Percentiles rank a stretch among this genome's conserved stretches.
phyloP scores from a whole-genome alignment of 2,113 vertebrate genomes.

The Martes martes region DNA sequence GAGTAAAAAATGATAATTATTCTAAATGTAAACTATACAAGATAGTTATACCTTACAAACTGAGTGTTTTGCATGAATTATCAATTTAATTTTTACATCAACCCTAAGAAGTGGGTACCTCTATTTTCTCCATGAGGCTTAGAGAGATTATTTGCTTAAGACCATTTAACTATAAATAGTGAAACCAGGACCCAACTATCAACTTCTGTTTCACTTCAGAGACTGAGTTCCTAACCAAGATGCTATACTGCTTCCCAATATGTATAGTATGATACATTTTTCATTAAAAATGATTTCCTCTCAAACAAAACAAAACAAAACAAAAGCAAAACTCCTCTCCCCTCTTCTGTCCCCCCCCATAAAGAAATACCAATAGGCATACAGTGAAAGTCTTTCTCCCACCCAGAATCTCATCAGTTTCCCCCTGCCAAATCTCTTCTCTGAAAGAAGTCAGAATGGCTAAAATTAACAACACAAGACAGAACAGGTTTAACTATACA shows the following conservation, averaged over 20 bases:
- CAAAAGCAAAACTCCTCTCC: neutral
- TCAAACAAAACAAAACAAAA: neutral
- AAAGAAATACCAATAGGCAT: neutral
- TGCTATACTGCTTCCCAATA: neutral
- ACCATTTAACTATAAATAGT: neutral
- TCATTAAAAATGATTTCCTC: neutral
- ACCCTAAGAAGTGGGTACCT: neutral
- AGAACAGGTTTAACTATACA: neutral
- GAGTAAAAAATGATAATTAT: slow-evolving; percentile 30
- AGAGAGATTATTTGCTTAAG: neutral
- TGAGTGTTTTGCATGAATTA: slow-evolving; percentile 3
- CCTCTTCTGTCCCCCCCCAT: neutral
- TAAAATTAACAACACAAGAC: no score
- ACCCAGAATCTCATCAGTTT: neutral
- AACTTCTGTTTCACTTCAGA: slow-evolving; percentile 32
- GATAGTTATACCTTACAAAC: neutral
- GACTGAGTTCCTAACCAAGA: slow-evolving; percentile 5
- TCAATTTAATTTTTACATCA: slow-evolving; percentile 17
- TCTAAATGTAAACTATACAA: neutral
- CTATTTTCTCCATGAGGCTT: neutral
- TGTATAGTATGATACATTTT: neutral
- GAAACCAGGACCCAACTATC: neutral
- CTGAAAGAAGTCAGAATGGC: neutral
- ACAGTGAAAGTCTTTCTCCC: neutral
- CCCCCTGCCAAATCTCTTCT: neutral